Base-by-base conservation (phyloP, 1,140 invertebrate genomes). In the Psilanteris sp. region DNA sequence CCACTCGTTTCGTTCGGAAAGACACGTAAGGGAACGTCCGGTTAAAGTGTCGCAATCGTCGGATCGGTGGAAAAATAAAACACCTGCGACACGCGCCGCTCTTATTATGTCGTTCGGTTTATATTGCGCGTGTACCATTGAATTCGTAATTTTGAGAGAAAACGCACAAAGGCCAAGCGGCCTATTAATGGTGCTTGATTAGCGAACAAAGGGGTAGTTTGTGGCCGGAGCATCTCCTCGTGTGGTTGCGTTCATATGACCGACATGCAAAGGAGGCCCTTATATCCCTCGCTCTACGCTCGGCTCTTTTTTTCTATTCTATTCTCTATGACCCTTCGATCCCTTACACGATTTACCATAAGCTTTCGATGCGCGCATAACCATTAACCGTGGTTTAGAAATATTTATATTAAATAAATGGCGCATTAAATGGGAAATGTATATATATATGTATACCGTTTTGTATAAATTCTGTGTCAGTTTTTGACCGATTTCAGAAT, bases 81-180 rank as follows among this genome's bases (percentile, higher is more conserved):
- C 84, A 85, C 84, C 83, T 85, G 84, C 82, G 78, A 39, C 83
- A 82, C 80, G 78, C 81, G 83, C 43, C 68, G 34, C n/a, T 1
- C 61, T 72, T 61, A 77, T 77, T 77, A 77, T 64, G 54, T 68
- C 18, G 54, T 55, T 62, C 37, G 26, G 36, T 20, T 32, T n/a
- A n/a, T n/a, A 14, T 24, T 50, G 44, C 29, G 37, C 52, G 59
- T 22, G 39, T 61, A 31, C 64, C 20, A 68, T 71, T 68, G 66
- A 66, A 59, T 77, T 71, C 67, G 48, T 72, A 72, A 77, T 77
- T 72, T 64, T 26, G 54, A 72, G 67, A 62, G 62, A 77, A 70
- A 57, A 57, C 39, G 48, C 55, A 72, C 67, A 72, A 72, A 77
- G 64, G 62, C 57, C 64, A 74, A 57, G 34, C 55, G 34, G 9